Evolutionary conservation across 64 coral and sea anemone genomes (phyloP).

Genomic region (Stichodactyla mertensii): DNA sequence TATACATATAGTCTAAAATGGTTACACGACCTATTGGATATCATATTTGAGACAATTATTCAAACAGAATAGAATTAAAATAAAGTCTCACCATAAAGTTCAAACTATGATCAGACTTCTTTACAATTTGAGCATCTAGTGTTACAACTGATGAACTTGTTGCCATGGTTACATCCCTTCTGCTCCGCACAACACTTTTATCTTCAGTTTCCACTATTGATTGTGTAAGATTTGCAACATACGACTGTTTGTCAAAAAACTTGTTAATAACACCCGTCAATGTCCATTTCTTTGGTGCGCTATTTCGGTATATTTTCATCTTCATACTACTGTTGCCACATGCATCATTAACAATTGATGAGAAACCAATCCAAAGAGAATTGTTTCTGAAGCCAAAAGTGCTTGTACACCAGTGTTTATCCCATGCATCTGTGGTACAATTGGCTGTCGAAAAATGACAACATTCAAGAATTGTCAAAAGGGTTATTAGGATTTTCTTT

Average conservation of each 20-base stretch:
- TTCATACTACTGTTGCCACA: neutral
- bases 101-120: neutral
- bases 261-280: neutral
- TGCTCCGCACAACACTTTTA: neutral
- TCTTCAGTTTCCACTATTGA: neutral
- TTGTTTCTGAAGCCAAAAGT: neutral
- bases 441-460: neutral
- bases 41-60: neutral
- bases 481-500: neutral
- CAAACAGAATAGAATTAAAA: neutral
- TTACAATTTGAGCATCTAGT: neutral
- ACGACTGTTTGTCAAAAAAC: neutral
- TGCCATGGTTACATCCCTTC: neutral
- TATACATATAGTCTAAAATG: no score
- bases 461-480: neutral
- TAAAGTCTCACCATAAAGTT: neutral
- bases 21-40: neutral
- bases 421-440: slow-evolving; percentile 3
- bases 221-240: neutral
- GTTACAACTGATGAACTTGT: neutral
- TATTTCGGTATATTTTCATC: neutral
- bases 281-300: neutral
- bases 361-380: slow-evolving; percentile 10
- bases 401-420: slow-evolving; percentile 20
- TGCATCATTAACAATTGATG: neutral